Evolutionary conservation across 1,140 invertebrate genomes (phyloP), one percentile per base, ranked within the genome.

Genomic region (Vanessa atalanta): DNA sequence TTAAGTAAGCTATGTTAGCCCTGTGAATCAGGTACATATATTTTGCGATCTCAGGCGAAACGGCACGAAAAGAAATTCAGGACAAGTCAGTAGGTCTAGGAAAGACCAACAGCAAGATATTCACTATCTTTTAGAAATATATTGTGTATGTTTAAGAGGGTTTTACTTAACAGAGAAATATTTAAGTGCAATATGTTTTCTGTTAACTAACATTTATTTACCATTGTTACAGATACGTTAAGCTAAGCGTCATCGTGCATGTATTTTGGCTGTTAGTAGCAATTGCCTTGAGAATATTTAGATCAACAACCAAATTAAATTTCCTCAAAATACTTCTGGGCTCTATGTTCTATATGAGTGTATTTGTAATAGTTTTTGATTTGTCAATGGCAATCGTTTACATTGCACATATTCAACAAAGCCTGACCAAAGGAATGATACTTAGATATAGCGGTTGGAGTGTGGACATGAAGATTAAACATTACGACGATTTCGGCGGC

Each of bases 391-490:
- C 81, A 1, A 83, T 89, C 1, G 81, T 91, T 0, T 90, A 92
- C 67, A 81, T 90, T 2, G 80, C 87, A 1, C 85, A 92, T 57
- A 89, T 92, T 20, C 86, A 90, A 55, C 83, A 89, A 61, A 89
- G 88, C 63, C 70, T 92, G 57, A 89, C 86, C 8, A 87, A 88
- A 47, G 87, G 83, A 15, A 92, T 91, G 89, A 83, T 92, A 13
- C 63, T 92, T 0, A 84, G 89, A 47, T 86, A 91, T 75, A 90
- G 88, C 43, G 90, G 89, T 0, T 92, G 89, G 89, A 83, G 83
- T 47, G 82, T 85, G 0, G 82, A 86, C 57, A 66, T 88, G 48
- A 81, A 87, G 48, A 71, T 92, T 0, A 50, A 77, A 4, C 75
- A 76, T 26, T 83, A 83, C 50, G 72, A 87, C 13, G 82, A 82